A percentile compares a stretch with the other conserved stretches of the same genome.
These are phyloP conservation scores for Cnemophilus loriae DNA, from an alignment of 2,113 vertebrate genomes.

Conservation along the genomic window DNA sequence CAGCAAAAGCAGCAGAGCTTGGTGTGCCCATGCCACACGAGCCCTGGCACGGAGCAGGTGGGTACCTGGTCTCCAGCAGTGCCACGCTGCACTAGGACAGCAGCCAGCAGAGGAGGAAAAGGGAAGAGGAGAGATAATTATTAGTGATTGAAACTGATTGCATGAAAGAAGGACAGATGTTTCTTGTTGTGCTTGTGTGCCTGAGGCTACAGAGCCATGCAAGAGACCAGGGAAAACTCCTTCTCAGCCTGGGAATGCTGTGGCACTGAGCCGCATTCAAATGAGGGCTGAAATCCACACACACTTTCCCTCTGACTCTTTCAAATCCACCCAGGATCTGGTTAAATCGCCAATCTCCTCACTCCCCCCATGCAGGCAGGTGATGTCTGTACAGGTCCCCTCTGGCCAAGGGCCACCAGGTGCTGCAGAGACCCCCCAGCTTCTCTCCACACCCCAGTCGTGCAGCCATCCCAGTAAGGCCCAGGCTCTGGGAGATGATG, in stretches of 20 bases:
- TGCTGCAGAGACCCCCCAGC: neutral
- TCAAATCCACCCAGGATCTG: neutral
- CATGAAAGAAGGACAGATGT: slow-evolving; percentile 63
- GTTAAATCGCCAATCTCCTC: accelerated
- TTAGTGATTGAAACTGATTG: slow-evolving; percentile 62
- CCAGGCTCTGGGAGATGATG: neutral
- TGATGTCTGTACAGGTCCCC: neutral
- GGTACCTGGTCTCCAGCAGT: neutral
- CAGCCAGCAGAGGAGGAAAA: slow-evolving; percentile 36
- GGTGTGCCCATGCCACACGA: accelerated
- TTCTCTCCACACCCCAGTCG: neutral
- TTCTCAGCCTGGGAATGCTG: slow-evolving; percentile 9
- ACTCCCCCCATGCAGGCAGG: neutral
- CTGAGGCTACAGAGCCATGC: slow-evolving; percentile 31
- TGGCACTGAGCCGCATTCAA: neutral
- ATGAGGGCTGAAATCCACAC: neutral
- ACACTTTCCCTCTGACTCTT: neutral
- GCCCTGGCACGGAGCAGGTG: neutral
- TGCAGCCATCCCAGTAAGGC: neutral
- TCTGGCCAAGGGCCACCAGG: neutral
- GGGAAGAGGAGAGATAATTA: slow-evolving; percentile 54
- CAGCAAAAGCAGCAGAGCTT: neutral
- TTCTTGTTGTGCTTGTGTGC: slow-evolving; percentile 49
- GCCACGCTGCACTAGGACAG: neutral
- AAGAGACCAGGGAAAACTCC: neutral